A percentile compares a stretch with the other conserved stretches of the same genome.
These are phyloP conservation scores for Orchesellides sinensis DNA, from an alignment of 2,888 invertebrate species.

Conservation along the genomic window DNA sequence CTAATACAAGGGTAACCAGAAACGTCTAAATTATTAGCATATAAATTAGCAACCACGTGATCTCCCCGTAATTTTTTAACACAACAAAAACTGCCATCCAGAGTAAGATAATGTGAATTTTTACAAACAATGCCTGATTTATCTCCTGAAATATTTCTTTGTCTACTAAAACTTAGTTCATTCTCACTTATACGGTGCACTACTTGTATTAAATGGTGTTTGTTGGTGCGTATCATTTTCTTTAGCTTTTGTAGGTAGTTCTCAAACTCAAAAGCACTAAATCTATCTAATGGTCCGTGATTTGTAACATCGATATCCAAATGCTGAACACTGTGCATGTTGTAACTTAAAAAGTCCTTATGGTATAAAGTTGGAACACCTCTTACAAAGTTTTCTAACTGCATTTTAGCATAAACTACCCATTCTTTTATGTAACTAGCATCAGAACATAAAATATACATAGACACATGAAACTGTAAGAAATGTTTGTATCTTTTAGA, in stretches of 20 bases:
- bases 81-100: too few relatives aligned
- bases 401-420: constrained; percentile 66
- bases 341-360: constrained; percentile 71
- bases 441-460: constrained; percentile 46
- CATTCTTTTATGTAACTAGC: not conserved
- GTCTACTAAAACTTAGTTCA: too few relatives aligned
- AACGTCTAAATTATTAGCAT: too few relatives aligned
- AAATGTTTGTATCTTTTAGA: constrained; percentile 45
- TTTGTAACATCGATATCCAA: constrained; percentile 71
- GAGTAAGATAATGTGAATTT: too few relatives aligned
- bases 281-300: constrained; percentile 69
- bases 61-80: too few relatives aligned
- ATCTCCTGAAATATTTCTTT: too few relatives aligned
- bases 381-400: constrained; percentile 72
- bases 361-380: constrained; percentile 70
- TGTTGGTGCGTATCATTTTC: constrained; percentile 39
- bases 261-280: constrained; percentile 73
- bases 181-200: constrained; percentile 58
- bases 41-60: too few relatives aligned
- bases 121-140: too few relatives aligned
- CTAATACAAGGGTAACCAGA: too few relatives aligned
- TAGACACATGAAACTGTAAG: constrained; percentile 33
- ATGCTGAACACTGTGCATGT: constrained; percentile 75
- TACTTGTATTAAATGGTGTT: constrained; percentile 46
- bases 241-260: constrained; percentile 73